Evolutionary conservation across 2,113 vertebrate genomes (phyloP).

Genomic region (Alectura lathami): DNA sequence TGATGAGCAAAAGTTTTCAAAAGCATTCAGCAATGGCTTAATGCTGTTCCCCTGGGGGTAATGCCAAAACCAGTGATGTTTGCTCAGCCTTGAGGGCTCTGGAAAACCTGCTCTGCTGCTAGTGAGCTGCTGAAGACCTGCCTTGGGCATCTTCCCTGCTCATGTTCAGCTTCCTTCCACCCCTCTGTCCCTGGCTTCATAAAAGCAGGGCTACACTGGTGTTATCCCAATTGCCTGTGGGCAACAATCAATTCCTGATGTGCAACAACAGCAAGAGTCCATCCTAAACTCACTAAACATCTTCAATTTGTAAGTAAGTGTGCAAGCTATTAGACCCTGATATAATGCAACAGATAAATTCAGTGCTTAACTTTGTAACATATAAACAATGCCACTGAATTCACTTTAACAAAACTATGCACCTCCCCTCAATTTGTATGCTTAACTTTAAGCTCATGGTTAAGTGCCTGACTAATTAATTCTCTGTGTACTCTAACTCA

Average conservation of each 20-base stretch:
- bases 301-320: not conserved
- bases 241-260: not conserved
- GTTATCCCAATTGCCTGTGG: not conserved
- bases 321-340: not conserved
- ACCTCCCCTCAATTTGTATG: not conserved
- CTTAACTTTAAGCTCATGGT: not conserved
- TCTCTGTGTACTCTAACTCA: not conserved
- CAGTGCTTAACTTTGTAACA: constrained; percentile 21
- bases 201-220: not conserved
- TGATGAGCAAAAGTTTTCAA: not conserved
- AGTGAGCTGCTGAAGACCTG: not conserved
- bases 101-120: not conserved
- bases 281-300: not conserved
- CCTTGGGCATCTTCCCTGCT: not conserved
- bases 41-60: not conserved
- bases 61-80: not conserved
- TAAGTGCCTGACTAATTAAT: not conserved
- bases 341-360: not conserved
- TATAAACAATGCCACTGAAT: not conserved
- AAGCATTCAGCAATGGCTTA: not conserved
- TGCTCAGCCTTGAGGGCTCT: not conserved
- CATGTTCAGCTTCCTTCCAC: rapidly evolving
- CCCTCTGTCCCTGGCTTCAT: not conserved
- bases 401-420: not conserved
- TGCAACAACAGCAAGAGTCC: not conserved